phyloP scores from a whole-genome alignment of 2,888 invertebrate species.

The Cheilosia scutellata region DNA sequence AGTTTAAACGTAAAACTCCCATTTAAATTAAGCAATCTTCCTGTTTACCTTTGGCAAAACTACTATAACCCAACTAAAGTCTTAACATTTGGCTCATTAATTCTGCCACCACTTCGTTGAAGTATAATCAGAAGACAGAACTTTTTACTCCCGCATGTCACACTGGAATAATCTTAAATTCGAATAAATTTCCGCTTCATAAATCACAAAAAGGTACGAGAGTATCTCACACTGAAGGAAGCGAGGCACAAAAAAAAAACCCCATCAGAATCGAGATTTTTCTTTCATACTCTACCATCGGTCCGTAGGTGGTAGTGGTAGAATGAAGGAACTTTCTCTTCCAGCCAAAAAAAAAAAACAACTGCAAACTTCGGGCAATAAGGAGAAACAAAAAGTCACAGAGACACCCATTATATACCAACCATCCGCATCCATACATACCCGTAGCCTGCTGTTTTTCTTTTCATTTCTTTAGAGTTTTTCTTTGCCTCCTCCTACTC shows the following conservation, averaged over 20 bases:
- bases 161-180: constrained; percentile 54
- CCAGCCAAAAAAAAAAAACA: neutral
- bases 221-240: constrained; percentile 5
- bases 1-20: no score
- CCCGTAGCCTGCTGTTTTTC: neutral
- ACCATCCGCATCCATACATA: constrained; percentile 11
- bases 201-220: constrained; percentile 60
- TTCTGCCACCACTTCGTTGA: constrained; percentile 1
- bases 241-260: constrained; percentile 1
- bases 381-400: constrained; percentile 37
- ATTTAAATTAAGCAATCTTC: no score
- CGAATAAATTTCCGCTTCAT: constrained; percentile 69
- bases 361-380: constrained; percentile 47
- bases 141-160: constrained; percentile 41
- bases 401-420: constrained; percentile 36
- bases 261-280: constrained; percentile 6
- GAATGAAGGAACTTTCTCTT: constrained; percentile 46
- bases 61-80: no score
- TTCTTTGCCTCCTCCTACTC: neutral
- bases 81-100: constrained; percentile 33
- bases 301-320: neutral
- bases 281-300: neutral
- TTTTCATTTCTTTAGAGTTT: neutral
- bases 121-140: neutral
- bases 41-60: no score